A percentile compares a stretch with the other conserved stretches of the same genome.
phyloP scores from a whole-genome alignment of 2,797 vertebrate genomes.

The Poeciliopsis presidionis region DNA sequence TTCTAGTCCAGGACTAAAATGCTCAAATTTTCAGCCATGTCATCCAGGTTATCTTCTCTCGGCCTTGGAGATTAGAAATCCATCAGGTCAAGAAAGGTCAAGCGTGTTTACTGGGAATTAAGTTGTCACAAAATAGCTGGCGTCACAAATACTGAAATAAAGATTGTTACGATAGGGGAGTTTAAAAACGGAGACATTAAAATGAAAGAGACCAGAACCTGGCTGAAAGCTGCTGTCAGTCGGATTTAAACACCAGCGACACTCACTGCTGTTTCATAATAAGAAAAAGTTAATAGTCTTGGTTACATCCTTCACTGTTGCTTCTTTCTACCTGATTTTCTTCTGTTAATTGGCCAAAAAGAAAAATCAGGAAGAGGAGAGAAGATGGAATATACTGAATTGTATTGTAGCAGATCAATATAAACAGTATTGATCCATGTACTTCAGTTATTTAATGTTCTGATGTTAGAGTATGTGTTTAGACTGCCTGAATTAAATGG shows the following conservation, averaged over 20 bases:
- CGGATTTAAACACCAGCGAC: not conserved
- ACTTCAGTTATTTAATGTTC: not conserved
- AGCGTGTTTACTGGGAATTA: not conserved
- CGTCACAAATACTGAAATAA: not conserved
- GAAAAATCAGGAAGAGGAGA: not conserved
- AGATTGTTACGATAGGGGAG: not conserved
- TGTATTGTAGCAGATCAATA: not conserved
- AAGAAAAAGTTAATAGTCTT: not conserved
- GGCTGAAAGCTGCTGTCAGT: not conserved
- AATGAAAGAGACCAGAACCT: not conserved
- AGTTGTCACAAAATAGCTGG: not conserved
- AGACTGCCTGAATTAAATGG: not conserved
- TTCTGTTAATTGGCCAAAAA: not conserved
- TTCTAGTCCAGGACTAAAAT: not conserved
- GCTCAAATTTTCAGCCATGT: not conserved
- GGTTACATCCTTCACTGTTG: not conserved
- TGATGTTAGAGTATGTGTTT: not conserved
- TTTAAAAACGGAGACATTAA: not conserved
- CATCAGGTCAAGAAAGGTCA: not conserved
- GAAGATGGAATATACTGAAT: not conserved
- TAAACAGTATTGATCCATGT: not conserved
- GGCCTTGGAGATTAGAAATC: slow-evolving; percentile 3
- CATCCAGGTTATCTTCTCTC: slow-evolving; percentile 1
- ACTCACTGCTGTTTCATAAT: not conserved
- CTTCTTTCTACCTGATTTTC: not conserved